Evolutionary conservation across 1,140 invertebrate genomes (phyloP), one percentile per base, ranked within the genome.

Genomic region (Drosophila simulans): DNA sequence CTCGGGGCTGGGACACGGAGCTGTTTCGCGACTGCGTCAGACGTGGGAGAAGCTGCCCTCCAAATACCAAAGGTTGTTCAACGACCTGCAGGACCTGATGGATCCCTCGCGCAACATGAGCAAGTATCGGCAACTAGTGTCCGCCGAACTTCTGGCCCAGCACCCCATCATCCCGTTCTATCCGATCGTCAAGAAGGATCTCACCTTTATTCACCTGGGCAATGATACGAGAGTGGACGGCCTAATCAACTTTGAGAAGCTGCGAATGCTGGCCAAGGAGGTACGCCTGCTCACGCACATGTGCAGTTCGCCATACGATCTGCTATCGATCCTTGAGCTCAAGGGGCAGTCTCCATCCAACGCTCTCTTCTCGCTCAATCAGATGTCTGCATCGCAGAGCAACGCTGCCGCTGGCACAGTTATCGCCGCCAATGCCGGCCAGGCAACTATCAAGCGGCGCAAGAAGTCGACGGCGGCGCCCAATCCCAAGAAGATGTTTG

Each of bases 251-350:
- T 99, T 99, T 92, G 99, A 99, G 92, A 99, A 99, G 91, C 93
- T 99, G 45, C 94, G 99, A 73, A 99, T 99, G 98, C 98, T 99
- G 68, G 97, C 98, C 4, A 99, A 99, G 92, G 98, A 99, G 94
- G 97, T 99, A 11, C 94, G 98, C 76, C 95, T 97, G 48, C 93
- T 99, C 15, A 98, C 96, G 52, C 98, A 98, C 91, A 99, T 99
- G 98, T 98, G 97, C 91, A 98, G 97, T 60, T 97, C 97, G n/a
- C 97, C 97, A 10, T 96, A 97, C 91, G 97, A 98, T 93, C 93
- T 98, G 13, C 92, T 97, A 35, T 97, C 96, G 5, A 96, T 98
- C 94, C 92, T 98, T 31, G 97, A 98, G 92, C 93, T 97, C 25
- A 96, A 96, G 45, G 97, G 97, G 15, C 97, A 98, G 74, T 96